Evolutionary conservation across 1,140 invertebrate species (phyloP).

Genomic region (Chrysomallon squamiferum): DNA sequence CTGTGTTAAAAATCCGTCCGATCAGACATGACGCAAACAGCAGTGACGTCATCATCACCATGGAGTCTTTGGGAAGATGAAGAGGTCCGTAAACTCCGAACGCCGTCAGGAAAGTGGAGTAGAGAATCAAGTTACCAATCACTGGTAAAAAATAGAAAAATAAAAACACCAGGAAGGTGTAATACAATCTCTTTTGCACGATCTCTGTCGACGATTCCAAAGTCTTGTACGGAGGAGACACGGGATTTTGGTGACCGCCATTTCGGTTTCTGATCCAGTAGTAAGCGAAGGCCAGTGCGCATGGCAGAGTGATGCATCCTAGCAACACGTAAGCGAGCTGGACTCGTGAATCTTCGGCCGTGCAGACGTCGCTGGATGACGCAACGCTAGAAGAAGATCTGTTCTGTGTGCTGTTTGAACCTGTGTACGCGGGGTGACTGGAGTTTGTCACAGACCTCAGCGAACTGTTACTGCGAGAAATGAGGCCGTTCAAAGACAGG

Average conservation of each 20-base stretch:
- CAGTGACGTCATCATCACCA: background rate
- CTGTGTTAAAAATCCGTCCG: background rate
- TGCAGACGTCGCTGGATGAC: background rate
- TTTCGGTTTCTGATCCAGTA: background rate
- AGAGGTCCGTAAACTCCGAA: background rate
- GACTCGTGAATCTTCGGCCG: background rate
- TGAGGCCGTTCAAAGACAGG: too few species aligned
- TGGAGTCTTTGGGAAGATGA: background rate
- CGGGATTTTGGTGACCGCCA: background rate
- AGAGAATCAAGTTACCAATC: background rate
- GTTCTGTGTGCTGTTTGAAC: background rate
- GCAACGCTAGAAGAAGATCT: background rate
- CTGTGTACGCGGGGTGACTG: background rate
- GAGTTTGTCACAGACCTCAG: background rate
- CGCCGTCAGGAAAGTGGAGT: background rate
- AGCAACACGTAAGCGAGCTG: background rate
- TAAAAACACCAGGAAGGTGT: background rate
- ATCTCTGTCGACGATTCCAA: background rate
- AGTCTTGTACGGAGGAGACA: background rate
- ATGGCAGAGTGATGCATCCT: background rate
- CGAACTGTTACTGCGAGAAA: too few species aligned
- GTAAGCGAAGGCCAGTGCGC: background rate
- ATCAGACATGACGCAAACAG: background rate
- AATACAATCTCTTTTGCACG: background rate
- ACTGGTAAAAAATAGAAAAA: slow-evolving; percentile 1